A percentile compares a stretch with the other conserved stretches of the same genome.
Evolutionary conservation across 2,113 vertebrate genomes (phyloP).

Genomic region (Ia io): DNA sequence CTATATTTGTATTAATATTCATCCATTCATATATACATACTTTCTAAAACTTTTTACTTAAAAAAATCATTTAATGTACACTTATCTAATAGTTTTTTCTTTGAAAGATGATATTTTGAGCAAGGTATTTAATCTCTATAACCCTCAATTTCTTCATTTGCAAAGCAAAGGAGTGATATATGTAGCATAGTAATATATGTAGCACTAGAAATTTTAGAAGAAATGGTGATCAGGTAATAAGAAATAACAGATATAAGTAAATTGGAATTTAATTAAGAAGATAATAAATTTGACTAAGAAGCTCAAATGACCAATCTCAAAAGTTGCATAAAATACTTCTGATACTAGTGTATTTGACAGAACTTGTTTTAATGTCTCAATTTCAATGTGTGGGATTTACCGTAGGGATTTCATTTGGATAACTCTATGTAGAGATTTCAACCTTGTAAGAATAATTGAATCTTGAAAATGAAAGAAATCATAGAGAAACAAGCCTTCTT

Average conservation of each 20-base stretch:
- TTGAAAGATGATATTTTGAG: slow-evolving; percentile 36
- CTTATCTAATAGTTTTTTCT: slow-evolving; percentile 18
- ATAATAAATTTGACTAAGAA: slow-evolving; percentile 11
- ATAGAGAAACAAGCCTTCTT: background rate
- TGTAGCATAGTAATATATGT: background rate
- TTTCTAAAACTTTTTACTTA: slow-evolving; percentile 18
- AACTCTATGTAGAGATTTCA: slow-evolving; percentile 21
- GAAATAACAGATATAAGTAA: background rate
- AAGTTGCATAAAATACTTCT: slow-evolving; percentile 13
- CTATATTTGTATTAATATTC: background rate
- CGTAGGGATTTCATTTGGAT: slow-evolving; percentile 21
- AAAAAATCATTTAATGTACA: background rate
- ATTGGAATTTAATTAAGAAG: slow-evolving; percentile 24
- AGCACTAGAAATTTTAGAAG: slow-evolving; percentile 35
- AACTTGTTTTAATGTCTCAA: background rate
- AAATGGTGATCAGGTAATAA: background rate
- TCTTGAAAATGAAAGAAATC: slow-evolving; percentile 44
- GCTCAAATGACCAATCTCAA: background rate
- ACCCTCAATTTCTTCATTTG: background rate
- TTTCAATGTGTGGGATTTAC: background rate
- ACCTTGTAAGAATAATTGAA: slow-evolving; percentile 5
- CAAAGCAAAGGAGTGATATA: background rate
- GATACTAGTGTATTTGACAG: slow-evolving; percentile 11
- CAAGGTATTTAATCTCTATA: background rate
- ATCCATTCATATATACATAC: background rate